A percentile compares a stretch with the other conserved stretches of the same genome.
phyloP scores from a whole-genome alignment of 1,140 invertebrate genomes.

The Plectrocnemia conspersa region DNA sequence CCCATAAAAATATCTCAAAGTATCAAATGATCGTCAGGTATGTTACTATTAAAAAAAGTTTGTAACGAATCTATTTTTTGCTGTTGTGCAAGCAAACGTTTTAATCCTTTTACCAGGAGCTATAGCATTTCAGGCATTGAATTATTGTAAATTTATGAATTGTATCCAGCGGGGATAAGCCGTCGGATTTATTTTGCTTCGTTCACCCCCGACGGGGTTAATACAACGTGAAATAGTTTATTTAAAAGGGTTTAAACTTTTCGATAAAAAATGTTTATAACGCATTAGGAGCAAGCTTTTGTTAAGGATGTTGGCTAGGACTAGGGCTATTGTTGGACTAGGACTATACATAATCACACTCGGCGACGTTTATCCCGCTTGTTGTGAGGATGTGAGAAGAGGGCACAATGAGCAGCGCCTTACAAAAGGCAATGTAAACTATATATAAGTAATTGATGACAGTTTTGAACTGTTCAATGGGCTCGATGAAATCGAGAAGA shows the following conservation, averaged over 20 bases:
- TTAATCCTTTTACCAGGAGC: conserved; percentile 11
- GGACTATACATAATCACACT: no score
- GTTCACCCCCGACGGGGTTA: conserved; percentile 11
- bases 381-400: background rate
- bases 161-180: conserved; percentile 33
- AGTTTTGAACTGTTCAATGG: background rate
- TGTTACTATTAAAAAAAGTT: no score
- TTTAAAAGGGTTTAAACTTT: conserved; percentile 24
- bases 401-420: background rate
- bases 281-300: no score
- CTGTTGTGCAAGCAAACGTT: background rate
- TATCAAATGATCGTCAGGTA: no score
- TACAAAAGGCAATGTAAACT: background rate
- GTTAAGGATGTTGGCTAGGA: no score
- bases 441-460: background rate
- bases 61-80: background rate
- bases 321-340: no score
- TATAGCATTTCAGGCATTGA: no score
- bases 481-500: conserved; percentile 4
- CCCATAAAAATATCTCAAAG: no score
- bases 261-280: no score
- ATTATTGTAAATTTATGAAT: no score
- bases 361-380: background rate
- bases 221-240: conserved; percentile 30
- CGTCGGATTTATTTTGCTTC: conserved; percentile 11